Evolutionary conservation across 2,113 vertebrate genomes (phyloP), one percentile per base, ranked within the genome.

Genomic region (Theristicus caerulescens): DNA sequence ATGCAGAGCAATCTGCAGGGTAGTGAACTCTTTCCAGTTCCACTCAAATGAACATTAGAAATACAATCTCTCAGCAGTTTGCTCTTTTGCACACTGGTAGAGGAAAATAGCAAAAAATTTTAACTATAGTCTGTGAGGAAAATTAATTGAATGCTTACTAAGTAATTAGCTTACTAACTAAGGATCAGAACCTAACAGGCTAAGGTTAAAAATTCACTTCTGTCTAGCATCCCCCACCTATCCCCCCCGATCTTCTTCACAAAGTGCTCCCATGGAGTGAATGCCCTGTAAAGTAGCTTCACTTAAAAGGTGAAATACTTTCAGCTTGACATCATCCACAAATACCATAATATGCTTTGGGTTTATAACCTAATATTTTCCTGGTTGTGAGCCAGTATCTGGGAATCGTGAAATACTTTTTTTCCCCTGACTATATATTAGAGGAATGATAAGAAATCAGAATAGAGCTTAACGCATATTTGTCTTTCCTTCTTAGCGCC

Each of bases 291-390:
- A 97, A 97, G 97, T 40, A 96, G 96, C 98, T 97, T 96, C 97
- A 95, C 94, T 98, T 97, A 96, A 98, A 98, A 98, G 98, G 97
- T 97, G 96, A 98, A 97, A 98, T 97, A 98, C 81, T 96, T 98
- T 62, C 61, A 96, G 97, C 82, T 96, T 98, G 98, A 98, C 98
- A 97, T 98, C 97, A 98, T 97, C 91, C 95, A 97, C 97, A 97
- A 98, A 98, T 87, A 97, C 97, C 97, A 96, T 97, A 98, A 98
- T 97, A 98, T 98, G 97, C 96, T 97, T 97, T 97, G 96, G 96
- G 97, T 98, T 98, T 98, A 98, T 98, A 97, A 98, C 95, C 95
- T 98, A 96, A 97, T 95, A 88, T 97, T 98, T 95, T 97, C 93
- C 97, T 98, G 98, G 97, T 97, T 88, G 93, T 72, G 86, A 96